Percentiles rank a stretch among this genome's conserved stretches.
Conservation (phyloP, 2,888 invertebrate species). For the Catocala fraxini region DNA sequence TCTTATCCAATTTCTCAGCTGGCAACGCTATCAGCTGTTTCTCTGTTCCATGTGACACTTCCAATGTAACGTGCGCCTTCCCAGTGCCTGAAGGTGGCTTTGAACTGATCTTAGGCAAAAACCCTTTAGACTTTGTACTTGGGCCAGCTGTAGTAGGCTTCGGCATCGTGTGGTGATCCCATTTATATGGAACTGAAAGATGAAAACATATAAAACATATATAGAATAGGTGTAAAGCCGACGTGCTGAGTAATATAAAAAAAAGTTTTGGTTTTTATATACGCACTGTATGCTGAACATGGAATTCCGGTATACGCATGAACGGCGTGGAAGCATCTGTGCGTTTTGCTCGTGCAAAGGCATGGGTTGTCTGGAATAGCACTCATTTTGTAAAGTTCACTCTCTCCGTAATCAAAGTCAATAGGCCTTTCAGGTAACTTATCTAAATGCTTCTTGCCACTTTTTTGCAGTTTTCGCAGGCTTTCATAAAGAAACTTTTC, state of each 20-base stretch:
- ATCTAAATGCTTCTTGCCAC: slow-evolving; percentile 89
- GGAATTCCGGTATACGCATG: slow-evolving; percentile 97
- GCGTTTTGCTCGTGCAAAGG: slow-evolving; percentile 95
- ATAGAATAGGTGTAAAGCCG: not conserved
- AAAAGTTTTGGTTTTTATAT: slow-evolving; percentile 10
- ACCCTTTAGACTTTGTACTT: slow-evolving; percentile 82
- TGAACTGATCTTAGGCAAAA: slow-evolving; percentile 90
- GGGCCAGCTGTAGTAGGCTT: slow-evolving; percentile 89
- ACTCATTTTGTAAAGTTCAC: slow-evolving; percentile 89
- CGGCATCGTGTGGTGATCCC: slow-evolving; percentile 93
- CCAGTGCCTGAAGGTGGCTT: slow-evolving; percentile 72
- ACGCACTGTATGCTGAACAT: slow-evolving; percentile 95
- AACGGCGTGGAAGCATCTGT: slow-evolving; percentile 96
- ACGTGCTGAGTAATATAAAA: not conserved
- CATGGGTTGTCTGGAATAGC: slow-evolving; percentile 91
- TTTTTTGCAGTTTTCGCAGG: slow-evolving; percentile 92
- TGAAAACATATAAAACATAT: not conserved
- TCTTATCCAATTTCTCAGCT: slow-evolving; percentile 94
- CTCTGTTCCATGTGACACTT: slow-evolving; percentile 94
- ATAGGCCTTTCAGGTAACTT: slow-evolving; percentile 87
- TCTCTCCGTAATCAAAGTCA: slow-evolving; percentile 85
- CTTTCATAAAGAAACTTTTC: slow-evolving; percentile 96
- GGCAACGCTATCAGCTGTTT: slow-evolving; percentile 96
- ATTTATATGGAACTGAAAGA: slow-evolving; percentile 90
- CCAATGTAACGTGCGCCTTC: slow-evolving; percentile 90